Evolutionary conservation across 2,797 vertebrate genomes (phyloP), one percentile per base, ranked within the genome.

Genomic region (Rhincodon typus): DNA sequence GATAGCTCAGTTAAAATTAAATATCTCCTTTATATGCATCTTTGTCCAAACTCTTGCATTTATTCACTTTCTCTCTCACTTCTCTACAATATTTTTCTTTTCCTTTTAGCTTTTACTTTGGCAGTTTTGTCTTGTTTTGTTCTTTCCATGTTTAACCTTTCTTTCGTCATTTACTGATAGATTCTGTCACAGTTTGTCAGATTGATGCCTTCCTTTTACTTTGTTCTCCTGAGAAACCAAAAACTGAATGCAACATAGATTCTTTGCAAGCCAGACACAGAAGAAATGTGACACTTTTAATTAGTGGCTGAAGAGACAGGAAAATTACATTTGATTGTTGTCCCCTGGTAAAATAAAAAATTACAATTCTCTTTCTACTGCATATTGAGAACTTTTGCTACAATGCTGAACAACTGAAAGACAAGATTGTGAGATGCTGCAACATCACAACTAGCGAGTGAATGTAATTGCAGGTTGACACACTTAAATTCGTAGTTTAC

Each of bases 311-410:
- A 62, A 91, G 57, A 19, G 88, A 38, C 88, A 91, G 34, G 57
- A n/a, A 91, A 91, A 62, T 66, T 66, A 8, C 53, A 91, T 21
- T 91, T 91, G 57, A 91, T n/a, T 19, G 88, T 62, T 91, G 88
- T 50, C 62, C 62, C 15, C 7, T 30, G 53, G 34, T 17, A 17
- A 3, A 66, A 91, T 19, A 91, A 62, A n/a, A 50, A 62, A 30
- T 13, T 90, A n/a, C 88, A 91, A n/a, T 91, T 62, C 34, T 91
- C 57, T n/a, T 27, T 91, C 46, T 53, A 30, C 25, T 87, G 2
- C 50, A 87, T 8, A 57, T 30, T 87, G 84, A 82, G 25, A 46
- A 87, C 23, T 23, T 13, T 50, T 25, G 8, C 17, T n/a, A 3
- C 62, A 67, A 91, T 66, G 57, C 13, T 67, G 62, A 93, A 62